A percentile compares a stretch with the other conserved stretches of the same genome.
phyloP scores from a whole-genome alignment of 2,888 invertebrate genomes.

The Euzophera pinguis region DNA sequence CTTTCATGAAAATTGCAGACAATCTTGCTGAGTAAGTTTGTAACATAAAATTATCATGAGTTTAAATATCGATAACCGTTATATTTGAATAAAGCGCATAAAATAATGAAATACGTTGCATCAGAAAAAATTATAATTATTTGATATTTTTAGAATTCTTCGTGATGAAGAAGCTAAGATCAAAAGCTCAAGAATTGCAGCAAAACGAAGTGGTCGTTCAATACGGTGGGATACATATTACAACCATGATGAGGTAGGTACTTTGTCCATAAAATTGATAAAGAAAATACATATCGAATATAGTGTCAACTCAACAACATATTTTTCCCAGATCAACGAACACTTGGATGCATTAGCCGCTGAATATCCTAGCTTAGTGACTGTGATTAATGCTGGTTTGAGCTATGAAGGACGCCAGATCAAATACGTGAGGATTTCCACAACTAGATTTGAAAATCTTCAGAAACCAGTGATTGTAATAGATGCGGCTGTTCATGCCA shows the following conservation, averaged over 20 bases:
- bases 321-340: constrained; percentile 68
- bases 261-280: not conserved
- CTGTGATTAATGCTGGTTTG: constrained; percentile 76
- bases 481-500: constrained; percentile 82
- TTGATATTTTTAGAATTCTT: constrained; percentile 42
- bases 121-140: not conserved
- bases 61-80: too few relatives aligned
- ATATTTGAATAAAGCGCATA: too few relatives aligned
- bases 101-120: not conserved
- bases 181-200: constrained; percentile 31
- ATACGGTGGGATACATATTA: constrained; percentile 64
- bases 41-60: not conserved
- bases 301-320: not conserved
- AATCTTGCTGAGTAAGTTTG: constrained; percentile 59
- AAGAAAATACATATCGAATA: too few relatives aligned
- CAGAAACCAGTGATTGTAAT: constrained; percentile 79
- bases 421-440: constrained; percentile 80
- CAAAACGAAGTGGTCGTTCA: constrained; percentile 40
- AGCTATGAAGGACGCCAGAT: constrained; percentile 81
- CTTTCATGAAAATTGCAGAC: constrained; percentile 48
- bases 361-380: constrained; percentile 68
- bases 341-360: constrained; percentile 61
- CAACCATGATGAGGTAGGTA: constrained; percentile 45
- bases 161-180: constrained; percentile 53
- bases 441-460: constrained; percentile 58